Conservation (phyloP, 1,140 invertebrate genomes). For the Trachelipus rathkii region DNA sequence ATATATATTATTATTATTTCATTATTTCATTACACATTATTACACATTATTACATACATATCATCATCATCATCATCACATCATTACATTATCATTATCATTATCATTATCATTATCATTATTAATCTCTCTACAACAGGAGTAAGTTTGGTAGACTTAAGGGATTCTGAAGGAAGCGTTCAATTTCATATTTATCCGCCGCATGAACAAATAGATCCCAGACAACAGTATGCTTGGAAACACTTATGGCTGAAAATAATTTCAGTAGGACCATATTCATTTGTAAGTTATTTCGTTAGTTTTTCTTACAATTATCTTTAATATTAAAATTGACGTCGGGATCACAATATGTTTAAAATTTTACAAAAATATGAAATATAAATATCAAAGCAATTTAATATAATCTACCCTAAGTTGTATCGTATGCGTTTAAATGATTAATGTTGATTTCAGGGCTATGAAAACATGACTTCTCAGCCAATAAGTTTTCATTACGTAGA, state of each 20-base stretch:
- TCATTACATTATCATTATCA: no score
- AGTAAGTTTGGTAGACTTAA: constrained; percentile 34
- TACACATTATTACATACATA: no score
- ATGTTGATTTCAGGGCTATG: constrained; percentile 31
- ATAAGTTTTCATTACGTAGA: constrained; percentile 45
- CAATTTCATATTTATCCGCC: constrained; percentile 41
- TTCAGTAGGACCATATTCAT: constrained; percentile 36
- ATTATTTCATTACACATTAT: no score
- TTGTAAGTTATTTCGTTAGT: constrained; percentile 44
- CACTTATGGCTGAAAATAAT: constrained; percentile 41
- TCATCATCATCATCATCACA: no score
- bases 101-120: no score
- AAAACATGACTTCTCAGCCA: constrained; percentile 34
- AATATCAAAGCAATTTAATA: neutral
- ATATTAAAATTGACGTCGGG: no score
- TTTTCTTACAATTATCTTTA: no score
- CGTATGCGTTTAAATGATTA: neutral
- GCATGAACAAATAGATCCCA: constrained; percentile 31
- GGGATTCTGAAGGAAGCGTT: constrained; percentile 32
- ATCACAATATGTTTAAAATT: neutral
- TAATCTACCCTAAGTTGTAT: neutral
- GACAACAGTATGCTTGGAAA: constrained; percentile 18
- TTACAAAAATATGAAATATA: neutral
- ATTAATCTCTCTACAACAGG: constrained; percentile 17
- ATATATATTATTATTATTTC: no score